Percentiles rank a stretch among this genome's conserved stretches.
Conservation (phyloP, 2,797 vertebrate species). For the Melanotaenia parkinsoni region DNA sequence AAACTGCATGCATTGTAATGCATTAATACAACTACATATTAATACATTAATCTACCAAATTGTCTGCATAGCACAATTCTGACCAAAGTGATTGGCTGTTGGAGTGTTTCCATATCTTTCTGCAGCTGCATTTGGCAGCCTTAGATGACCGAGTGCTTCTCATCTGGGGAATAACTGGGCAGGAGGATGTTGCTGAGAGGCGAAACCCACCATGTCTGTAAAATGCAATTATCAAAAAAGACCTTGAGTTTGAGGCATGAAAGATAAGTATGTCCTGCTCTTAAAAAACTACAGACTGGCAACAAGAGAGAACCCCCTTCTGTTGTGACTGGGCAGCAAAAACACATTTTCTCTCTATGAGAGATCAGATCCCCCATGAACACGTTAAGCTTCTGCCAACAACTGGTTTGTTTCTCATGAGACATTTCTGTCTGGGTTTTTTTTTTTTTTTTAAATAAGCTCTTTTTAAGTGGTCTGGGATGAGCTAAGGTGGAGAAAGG, state of each 20-base stretch:
- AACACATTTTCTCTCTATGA: slow-evolving; percentile 3
- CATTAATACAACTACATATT: slow-evolving; percentile 17
- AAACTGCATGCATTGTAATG: slow-evolving; percentile 42
- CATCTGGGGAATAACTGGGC: slow-evolving; percentile 65
- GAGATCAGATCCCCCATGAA: not conserved
- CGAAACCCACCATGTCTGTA: slow-evolving; percentile 62
- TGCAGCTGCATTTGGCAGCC: slow-evolving; percentile 58
- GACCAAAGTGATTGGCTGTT: slow-evolving; percentile 46
- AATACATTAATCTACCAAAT: slow-evolving; percentile 31
- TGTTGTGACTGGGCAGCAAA: slow-evolving; percentile 16
- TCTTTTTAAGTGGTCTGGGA: not conserved
- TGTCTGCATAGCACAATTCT: slow-evolving; percentile 53
- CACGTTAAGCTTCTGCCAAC: not conserved
- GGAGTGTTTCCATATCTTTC: slow-evolving; percentile 54
- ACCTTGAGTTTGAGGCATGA: slow-evolving; percentile 52
- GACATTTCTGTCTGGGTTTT: not conserved
- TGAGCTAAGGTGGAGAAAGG: not conserved
- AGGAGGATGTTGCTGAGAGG: slow-evolving; percentile 63
- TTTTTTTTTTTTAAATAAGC: no score
- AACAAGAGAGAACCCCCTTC: slow-evolving; percentile 23
- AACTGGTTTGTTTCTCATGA: not conserved
- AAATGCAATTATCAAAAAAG: slow-evolving; percentile 73
- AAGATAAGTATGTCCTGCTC: slow-evolving; percentile 34
- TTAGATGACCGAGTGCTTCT: slow-evolving; percentile 66
- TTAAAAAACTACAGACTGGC: slow-evolving; percentile 38